A percentile compares a stretch with the other conserved stretches of the same genome.
Evolutionary conservation across 1,140 invertebrate species (phyloP).

Genomic region (Eulimnadia texana): DNA sequence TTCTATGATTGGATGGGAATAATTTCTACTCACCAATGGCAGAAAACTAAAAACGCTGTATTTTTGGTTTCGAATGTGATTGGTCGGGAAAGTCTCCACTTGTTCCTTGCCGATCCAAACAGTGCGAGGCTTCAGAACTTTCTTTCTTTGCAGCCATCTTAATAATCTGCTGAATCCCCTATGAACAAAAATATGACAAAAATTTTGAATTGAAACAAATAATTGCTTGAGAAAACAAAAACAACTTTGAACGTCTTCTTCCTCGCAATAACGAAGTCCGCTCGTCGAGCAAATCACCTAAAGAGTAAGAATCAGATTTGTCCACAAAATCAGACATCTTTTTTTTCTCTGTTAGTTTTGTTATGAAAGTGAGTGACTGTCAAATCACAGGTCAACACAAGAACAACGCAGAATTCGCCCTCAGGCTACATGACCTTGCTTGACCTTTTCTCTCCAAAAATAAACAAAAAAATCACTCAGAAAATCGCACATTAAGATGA

Average conservation of each 20-base stretch:
- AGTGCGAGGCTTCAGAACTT: conserved; percentile 46
- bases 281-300: not conserved
- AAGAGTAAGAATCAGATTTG: not conserved
- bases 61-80: conserved; percentile 97
- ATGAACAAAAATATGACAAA: conserved; percentile 23
- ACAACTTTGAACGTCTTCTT: not conserved
- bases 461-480: not conserved
- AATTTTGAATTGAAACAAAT: not conserved
- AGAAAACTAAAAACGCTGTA: conserved; percentile 97
- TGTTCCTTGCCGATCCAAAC: conserved; percentile 39
- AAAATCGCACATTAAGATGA: no score
- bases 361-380: no score
- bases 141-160: conserved; percentile 48
- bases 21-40: conserved; percentile 53
- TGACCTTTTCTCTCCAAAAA: not conserved
- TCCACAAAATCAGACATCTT: not conserved
- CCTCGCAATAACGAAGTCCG: not conserved
- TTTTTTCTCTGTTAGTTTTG: no score
- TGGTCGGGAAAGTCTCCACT: conserved; percentile 64
- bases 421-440: not conserved
- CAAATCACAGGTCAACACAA: no score
- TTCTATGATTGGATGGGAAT: not conserved
- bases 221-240: conserved; percentile 17
- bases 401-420: not conserved
- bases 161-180: conserved; percentile 49